Evolutionary conservation across 1,140 invertebrate species (phyloP), one percentile per base, ranked within the genome.

Genomic region (Ceratitis capitata): DNA sequence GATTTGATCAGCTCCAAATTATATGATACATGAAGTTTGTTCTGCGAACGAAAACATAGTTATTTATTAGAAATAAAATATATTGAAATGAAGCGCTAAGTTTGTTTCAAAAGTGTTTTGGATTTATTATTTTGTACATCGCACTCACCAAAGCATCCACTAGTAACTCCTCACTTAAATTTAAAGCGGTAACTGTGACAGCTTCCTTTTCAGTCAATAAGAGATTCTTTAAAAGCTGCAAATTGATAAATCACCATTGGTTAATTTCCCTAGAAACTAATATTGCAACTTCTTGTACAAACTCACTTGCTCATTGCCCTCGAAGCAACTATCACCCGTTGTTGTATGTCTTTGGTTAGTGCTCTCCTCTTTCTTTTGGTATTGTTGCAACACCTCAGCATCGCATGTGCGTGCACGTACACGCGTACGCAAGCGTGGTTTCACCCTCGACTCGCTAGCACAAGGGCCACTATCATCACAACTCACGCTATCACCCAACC

Each of bases 11-110:
- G 85, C 12, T 88, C 85, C 61, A 86, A 86, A 74, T 91, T 89
- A 83, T 90, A 91, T 69, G 88, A 83, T 61, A 91, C 86, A 82
- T 90, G 86, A 86, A 91, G 87, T 86, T 89, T 88, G 78, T 91
- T 89, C 86, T 87, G 47, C 1, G 12, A 3, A 12, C 29, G 26
- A 32, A 64, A 64, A 0, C 4, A 64, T 32, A 5, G 12, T 2
- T 61, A 26, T 4, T 23, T 1, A 29, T 23, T n/a, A 61, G 0
- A 0, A 29, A 26, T 26, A 61, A 61, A 61, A n/a, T n/a, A 19
- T 5, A 5, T 53, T 53, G 0, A 53, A 53, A 19, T n/a, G n/a
- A n/a, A n/a, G n/a, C n/a, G n/a, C n/a, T n/a, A n/a, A n/a, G n/a
- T n/a, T n/a, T n/a, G n/a, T n/a, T n/a, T n/a, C n/a, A n/a, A n/a